Evolutionary conservation across 1,140 invertebrate genomes (phyloP).

Genomic region (Colletes latitarsis): DNA sequence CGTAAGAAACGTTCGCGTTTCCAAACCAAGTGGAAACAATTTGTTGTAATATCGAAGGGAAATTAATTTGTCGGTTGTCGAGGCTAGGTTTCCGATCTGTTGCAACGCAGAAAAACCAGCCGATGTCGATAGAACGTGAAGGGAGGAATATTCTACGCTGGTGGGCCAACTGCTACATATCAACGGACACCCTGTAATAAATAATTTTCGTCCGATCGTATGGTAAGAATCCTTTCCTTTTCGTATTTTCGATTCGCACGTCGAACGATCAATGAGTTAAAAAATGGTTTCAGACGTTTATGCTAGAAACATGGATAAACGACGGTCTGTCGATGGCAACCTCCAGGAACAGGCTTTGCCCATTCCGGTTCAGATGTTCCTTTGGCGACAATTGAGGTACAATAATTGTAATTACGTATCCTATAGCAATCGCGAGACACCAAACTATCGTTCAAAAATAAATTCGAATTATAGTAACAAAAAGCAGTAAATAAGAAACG

Average conservation of each 20-base stretch:
- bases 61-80: constrained; percentile 21
- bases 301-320: constrained; percentile 71
- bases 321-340: constrained; percentile 79
- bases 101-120: constrained; percentile 6
- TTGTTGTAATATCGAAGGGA: neutral
- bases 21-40: no score
- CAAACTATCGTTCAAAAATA: no score
- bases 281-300: constrained; percentile 37
- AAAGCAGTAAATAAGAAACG: no score
- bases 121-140: constrained; percentile 19
- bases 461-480: no score
- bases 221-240: neutral
- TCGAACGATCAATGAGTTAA: neutral
- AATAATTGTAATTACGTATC: neutral
- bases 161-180: constrained; percentile 54
- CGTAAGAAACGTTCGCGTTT: neutral
- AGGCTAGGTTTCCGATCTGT: neutral
- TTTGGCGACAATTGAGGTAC: constrained; percentile 97
- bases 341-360: constrained; percentile 90
- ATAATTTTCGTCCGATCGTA: neutral
- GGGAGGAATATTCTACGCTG: neutral
- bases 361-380: constrained; percentile 98
- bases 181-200: neutral
- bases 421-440: no score
- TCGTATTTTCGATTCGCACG: neutral